phyloP scores from a whole-genome alignment of 1,140 invertebrate genomes.

The Drosophila santomea region DNA sequence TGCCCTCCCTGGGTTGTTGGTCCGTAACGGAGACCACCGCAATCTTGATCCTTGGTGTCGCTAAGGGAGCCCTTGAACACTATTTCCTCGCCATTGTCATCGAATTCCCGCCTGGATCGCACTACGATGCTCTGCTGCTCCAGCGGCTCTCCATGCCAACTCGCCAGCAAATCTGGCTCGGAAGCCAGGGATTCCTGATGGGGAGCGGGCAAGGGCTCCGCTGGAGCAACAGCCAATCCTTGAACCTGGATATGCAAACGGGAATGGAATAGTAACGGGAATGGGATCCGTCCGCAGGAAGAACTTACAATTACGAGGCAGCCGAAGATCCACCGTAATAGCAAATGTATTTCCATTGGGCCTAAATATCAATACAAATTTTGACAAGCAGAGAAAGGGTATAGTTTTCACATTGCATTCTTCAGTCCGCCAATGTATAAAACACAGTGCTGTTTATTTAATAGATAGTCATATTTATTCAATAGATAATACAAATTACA shows the following conservation, averaged over 20 bases:
- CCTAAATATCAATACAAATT: background rate
- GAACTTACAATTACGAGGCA: background rate
- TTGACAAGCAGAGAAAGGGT: background rate
- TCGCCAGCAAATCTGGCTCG: background rate
- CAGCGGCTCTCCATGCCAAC: background rate
- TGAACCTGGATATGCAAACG: background rate
- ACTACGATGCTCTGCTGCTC: too few species aligned
- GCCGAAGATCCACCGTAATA: background rate
- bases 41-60: background rate
- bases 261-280: background rate
- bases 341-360: background rate
- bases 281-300: too few species aligned
- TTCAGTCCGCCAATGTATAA: too few species aligned
- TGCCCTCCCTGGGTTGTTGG: background rate
- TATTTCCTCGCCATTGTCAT: background rate
- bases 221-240: background rate
- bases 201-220: background rate
- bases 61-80: too few species aligned
- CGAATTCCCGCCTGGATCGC: background rate
- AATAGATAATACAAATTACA: too few species aligned
- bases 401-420: background rate
- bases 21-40: background rate
- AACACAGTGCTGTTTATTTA: too few species aligned
- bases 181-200: background rate
- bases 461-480: too few species aligned